A percentile compares a stretch with the other conserved stretches of the same genome.
Evolutionary conservation across 2,113 vertebrate species (phyloP).

Genomic region (Tamias sibiricus): DNA sequence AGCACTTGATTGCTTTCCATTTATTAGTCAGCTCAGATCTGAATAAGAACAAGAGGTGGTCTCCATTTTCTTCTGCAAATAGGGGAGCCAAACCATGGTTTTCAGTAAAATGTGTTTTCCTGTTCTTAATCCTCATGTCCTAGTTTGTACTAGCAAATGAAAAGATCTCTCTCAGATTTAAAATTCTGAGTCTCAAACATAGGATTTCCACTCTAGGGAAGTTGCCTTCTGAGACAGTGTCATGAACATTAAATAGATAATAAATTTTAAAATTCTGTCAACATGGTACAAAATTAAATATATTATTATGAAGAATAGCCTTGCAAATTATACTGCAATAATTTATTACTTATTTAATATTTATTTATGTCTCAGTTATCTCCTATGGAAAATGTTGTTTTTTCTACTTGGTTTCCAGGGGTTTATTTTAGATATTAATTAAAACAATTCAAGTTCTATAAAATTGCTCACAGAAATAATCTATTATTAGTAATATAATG

Average conservation of each 20-base stretch:
- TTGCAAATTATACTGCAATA: not conserved
- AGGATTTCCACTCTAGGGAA: not conserved
- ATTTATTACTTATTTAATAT: constrained; percentile 47
- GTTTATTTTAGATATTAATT: constrained; percentile 32
- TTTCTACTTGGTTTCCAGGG: not conserved
- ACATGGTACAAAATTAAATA: not conserved
- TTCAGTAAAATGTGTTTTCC: not conserved
- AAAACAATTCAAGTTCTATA: constrained; percentile 54
- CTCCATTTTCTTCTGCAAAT: constrained; percentile 20
- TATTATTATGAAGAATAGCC: not conserved
- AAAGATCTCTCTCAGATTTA: not conserved
- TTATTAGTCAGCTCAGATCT: not conserved
- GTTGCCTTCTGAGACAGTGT: not conserved
- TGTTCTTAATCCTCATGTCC: not conserved
- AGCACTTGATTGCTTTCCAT: not conserved
- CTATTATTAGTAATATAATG: constrained; percentile 32
- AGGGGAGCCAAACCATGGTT: not conserved
- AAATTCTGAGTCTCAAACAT: constrained; percentile 18
- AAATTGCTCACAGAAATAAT: constrained; percentile 30
- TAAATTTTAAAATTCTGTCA: constrained; percentile 23
- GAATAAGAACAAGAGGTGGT: not conserved
- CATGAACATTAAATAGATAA: constrained; percentile 8
- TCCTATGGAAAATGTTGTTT: constrained; percentile 31
- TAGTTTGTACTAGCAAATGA: not conserved
- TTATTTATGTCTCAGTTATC: constrained; percentile 14